Base-by-base conservation (phyloP, 1,140 invertebrate genomes). In the Polypedilum vanderplanki region DNA sequence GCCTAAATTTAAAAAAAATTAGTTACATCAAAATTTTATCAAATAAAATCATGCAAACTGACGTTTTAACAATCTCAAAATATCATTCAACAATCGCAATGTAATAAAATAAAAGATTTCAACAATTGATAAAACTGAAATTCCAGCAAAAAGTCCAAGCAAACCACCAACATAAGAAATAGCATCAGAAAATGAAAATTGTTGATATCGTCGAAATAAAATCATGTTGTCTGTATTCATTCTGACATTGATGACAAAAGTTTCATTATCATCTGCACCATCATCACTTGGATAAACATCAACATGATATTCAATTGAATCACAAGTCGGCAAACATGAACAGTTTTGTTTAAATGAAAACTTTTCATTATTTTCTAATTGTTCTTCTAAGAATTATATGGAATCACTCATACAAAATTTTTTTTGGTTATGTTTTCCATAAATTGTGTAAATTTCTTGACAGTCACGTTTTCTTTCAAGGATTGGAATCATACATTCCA, bases 401-500 rank as follows among this genome's bases (percentile, higher is more conserved):
- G 0, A 85, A 79, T 73, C 80, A 79, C 9, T 79, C 75, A 80
- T 83, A 78, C 80, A 79, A 78, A 83, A 79, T 83, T 83, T 84
- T 90, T 88, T 87, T 76, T 88, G 12, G 15, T 57, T n/a, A 12
- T 57, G 3, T n/a, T 4, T n/a, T 1, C 1, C 3, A 3, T n/a
- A 57, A 1, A 57, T 12, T 4, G 12, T n/a, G 3, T 57, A 4
- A 88, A 87, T 90, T 4, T 87, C 85, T 24, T 88, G 88, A 77
- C 90, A 91, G 1, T 87, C 83, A 78, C 91, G 93, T 74, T 85
- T 84, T 7, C 83, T 78, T 40, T 88, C 82, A 0, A 91, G 92
- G 76, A 86, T 91, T 81, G 92, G 91, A 1, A 90, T 86, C 76
- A 91, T 83, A 78, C 91, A 93, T 81, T 93, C 91, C 64, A 90